Percentiles rank a stretch among this genome's conserved stretches.
Evolutionary conservation across 2,888 invertebrate species (phyloP).

Genomic region (Isotomurus palustris): DNA sequence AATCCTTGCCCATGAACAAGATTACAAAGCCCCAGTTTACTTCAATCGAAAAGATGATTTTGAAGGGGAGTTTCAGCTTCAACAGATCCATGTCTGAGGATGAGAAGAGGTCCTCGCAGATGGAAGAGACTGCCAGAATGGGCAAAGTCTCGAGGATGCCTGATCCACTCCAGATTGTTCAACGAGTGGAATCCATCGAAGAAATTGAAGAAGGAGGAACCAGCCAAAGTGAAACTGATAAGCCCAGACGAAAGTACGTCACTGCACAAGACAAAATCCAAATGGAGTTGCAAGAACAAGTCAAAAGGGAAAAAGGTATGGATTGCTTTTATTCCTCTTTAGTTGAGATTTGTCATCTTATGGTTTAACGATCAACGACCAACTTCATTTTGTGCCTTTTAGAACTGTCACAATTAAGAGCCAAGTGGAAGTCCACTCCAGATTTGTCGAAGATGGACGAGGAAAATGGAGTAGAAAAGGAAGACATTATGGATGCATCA

Average conservation of each 20-base stretch:
- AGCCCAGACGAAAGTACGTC: slow-evolving; percentile 36
- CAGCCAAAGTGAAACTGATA: slow-evolving; percentile 23
- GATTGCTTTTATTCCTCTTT: not conserved
- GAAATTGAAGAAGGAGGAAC: slow-evolving; percentile 17
- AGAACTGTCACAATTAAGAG: slow-evolving; percentile 36
- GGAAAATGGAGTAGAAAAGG: not conserved
- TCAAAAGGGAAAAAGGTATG: slow-evolving; percentile 39
- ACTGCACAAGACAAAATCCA: slow-evolving; percentile 40
- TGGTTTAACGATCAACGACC: not conserved
- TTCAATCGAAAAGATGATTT: slow-evolving; percentile 25
- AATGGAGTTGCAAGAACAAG: slow-evolving; percentile 32
- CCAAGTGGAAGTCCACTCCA: slow-evolving; percentile 41
- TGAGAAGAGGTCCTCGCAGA: not conserved
- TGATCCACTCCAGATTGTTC: slow-evolving; percentile 27
- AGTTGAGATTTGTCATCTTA: not conserved
- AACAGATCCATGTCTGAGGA: slow-evolving; percentile 12
- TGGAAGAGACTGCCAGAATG: not conserved
- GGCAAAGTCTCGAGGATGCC: not conserved
- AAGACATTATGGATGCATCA: not conserved
- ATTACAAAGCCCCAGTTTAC: slow-evolving; percentile 22
- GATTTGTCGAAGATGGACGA: slow-evolving; percentile 25
- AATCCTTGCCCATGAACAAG: slow-evolving; percentile 22
- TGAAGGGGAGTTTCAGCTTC: slow-evolving; percentile 18
- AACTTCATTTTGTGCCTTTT: not conserved
- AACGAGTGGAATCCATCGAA: slow-evolving; percentile 10